These are phyloP conservation scores for Scyliorhinus canicula DNA, from an alignment of 2,797 vertebrate genomes.

Conservation along the genomic window DNA sequence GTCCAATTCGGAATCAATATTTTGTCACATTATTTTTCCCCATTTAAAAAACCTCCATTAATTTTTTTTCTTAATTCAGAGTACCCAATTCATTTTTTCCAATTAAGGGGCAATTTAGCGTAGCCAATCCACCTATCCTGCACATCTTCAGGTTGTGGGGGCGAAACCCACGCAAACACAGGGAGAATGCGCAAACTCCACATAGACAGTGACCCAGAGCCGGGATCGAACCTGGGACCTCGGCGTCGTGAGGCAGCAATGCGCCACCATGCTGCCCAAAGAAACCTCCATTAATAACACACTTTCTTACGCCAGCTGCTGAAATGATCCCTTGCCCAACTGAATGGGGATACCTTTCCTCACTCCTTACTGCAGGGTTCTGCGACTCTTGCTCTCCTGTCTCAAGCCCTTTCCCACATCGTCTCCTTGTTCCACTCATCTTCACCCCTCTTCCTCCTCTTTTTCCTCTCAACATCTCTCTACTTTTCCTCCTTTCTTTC, in stretches of 20 bases:
- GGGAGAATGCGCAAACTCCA: too few relatives aligned
- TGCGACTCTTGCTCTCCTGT: not conserved
- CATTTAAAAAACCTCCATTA: not conserved
- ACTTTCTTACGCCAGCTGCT: slow-evolving; percentile 38
- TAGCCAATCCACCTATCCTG: too few relatives aligned
- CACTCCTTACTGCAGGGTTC: slow-evolving; percentile 7
- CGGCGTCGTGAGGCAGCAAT: too few relatives aligned
- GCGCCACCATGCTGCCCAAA: too few relatives aligned
- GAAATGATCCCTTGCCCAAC: slow-evolving; percentile 41
- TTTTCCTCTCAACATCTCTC: not conserved
- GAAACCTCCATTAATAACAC: not conserved
- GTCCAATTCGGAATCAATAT: not conserved
- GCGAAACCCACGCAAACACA: too few relatives aligned
- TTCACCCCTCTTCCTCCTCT: slow-evolving; percentile 1
- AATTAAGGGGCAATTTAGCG: too few relatives aligned
- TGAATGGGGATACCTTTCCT: slow-evolving; percentile 33
- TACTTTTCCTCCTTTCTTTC: not conserved
- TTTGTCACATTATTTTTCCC: not conserved
- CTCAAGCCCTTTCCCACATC: not conserved
- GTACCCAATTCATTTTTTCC: too few relatives aligned
- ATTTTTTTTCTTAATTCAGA: too few relatives aligned
- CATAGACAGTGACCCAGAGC: too few relatives aligned
- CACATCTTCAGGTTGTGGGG: too few relatives aligned
- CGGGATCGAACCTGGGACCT: too few relatives aligned
- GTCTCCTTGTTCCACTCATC: not conserved